Conservation (phyloP, 2,888 invertebrate species). For the Coenonympha glycerion region DNA sequence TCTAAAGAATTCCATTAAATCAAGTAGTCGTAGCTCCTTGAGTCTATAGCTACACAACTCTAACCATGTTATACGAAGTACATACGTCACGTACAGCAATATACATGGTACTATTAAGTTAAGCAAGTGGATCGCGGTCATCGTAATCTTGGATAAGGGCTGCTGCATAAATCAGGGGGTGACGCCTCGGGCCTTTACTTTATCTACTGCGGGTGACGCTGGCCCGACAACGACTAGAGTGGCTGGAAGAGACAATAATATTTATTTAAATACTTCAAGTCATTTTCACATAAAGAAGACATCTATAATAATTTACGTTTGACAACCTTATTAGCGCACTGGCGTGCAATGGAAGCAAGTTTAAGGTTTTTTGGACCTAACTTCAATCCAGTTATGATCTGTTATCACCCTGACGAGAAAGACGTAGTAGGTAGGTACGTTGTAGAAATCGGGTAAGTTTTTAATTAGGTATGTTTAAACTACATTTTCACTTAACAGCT, state of each 20-base stretch:
- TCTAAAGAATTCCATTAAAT: neutral
- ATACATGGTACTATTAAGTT: slow-evolving; percentile 56
- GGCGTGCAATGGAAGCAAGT: too few relatives aligned
- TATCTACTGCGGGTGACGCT: slow-evolving; percentile 74
- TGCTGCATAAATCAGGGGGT: slow-evolving; percentile 71
- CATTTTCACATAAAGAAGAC: too few relatives aligned
- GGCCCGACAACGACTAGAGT: slow-evolving; percentile 29
- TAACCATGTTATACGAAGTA: slow-evolving; percentile 3
- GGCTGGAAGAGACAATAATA: slow-evolving; percentile 33
- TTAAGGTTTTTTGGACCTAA: too few relatives aligned
- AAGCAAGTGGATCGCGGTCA: slow-evolving; percentile 74
- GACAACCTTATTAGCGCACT: too few relatives aligned
- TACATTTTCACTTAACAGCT: too few relatives aligned
- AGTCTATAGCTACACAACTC: slow-evolving; percentile 2
- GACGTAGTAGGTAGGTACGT: too few relatives aligned
- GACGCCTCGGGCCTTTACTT: slow-evolving; percentile 71
- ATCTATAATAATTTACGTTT: too few relatives aligned
- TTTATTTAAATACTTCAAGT: neutral
- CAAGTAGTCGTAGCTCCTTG: neutral
- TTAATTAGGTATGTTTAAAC: too few relatives aligned
- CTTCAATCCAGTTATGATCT: too few relatives aligned
- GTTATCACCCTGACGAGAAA: too few relatives aligned
- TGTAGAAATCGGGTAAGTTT: too few relatives aligned
- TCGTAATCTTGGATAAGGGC: slow-evolving; percentile 76
- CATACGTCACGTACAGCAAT: slow-evolving; percentile 24